Base-by-base conservation (phyloP, 2,113 vertebrate species). In the Seriola dumerili region DNA sequence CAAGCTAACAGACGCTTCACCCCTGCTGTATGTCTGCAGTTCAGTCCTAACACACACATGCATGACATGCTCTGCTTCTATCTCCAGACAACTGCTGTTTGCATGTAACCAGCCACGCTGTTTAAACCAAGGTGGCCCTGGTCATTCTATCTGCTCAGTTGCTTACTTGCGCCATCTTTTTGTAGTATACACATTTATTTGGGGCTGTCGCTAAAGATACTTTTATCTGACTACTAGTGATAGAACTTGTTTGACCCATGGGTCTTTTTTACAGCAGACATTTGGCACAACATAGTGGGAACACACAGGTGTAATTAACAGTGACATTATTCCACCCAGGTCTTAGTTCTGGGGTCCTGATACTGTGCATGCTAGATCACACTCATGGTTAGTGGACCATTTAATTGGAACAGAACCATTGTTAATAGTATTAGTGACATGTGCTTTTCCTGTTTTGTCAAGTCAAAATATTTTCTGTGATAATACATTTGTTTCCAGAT, bases 21-120 rank as follows among this genome's bases (percentile, higher is more conserved):
- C n/a, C 48, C 32, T 13, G 3, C 19, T 59, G 34, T 25, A 32
- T 63, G 36, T 36, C 48, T 55, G 16, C 23, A 23, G 57, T 65
- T 73, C 34, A 77, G 17, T 54, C 29, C 6, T 19, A 13, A 44
- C 29, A 32, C 58, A 68, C 54, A 55, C 44, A 78, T 10, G 5
- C 10, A 75, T 14, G 19, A 59, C 76, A 64, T 54, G 57, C 52
- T 36, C 42, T 32, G 61, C 36, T 61, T 54, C 48, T 72, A 17
- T 79, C 62, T 82, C 46, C 29, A 32, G 25, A 13, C 38, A 72
- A 29, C 46, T 58, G 16, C 44, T 83, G 72, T 80, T 58, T 74
- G 13, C 25, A 66, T 71, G 9, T 57, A 73, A 80, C 79, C 23
- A 58, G 21, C 34, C 54, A 1, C 11, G 12, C 25, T 52, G 54